Evolutionary conservation across 1,140 invertebrate genomes (phyloP), one percentile per base, ranked within the genome.

Genomic region (Drosophila obscura): DNA sequence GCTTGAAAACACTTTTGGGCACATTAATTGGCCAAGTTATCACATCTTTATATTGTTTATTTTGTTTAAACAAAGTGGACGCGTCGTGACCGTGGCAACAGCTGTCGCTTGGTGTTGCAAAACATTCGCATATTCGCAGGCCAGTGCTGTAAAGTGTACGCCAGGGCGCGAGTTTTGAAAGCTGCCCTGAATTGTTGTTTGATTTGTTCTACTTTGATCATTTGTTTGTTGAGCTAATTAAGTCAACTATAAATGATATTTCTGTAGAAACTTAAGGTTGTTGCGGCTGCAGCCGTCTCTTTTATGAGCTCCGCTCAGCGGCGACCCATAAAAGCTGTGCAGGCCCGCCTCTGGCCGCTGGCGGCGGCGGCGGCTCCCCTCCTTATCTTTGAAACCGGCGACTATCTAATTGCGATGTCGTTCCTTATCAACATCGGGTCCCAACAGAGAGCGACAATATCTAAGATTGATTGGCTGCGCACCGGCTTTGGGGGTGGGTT

Each of bases 381-480:
- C 4, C 82, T 88, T 85, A 85, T 85, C 82, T 68, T 49, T 48
- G 57, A 53, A 58, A 58, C 63, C 57, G 61, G 11, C 55, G 61
- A 67, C 83, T 88, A 85, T 85, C 82, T 85, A 85, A 88, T 88
- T 85, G 82, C 71, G 71, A 65, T 85, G 82, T 88, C 81, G 81
- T 74, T 87, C 52, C 81, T 84, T 84, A 84, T 84, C 81, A 87
- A 61, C 65, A 73, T 71, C 65, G 73, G 61, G 44, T 57, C 52
- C 64, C 56, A 68, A 69, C 81, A 58, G 66, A 63, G 56, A 4
- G 35, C 81, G 73, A 69, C 81, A 77, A 78, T 85, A 85, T 85
- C 82, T 85, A 85, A 85, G 82, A 85, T 88, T 85, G 82, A 85
- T 85, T 82, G 81, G 56, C 53, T 52, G 45, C 46, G 15, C 57